Base-by-base conservation (phyloP, 1,140 invertebrate species). In the Papilio aristodemus region DNA sequence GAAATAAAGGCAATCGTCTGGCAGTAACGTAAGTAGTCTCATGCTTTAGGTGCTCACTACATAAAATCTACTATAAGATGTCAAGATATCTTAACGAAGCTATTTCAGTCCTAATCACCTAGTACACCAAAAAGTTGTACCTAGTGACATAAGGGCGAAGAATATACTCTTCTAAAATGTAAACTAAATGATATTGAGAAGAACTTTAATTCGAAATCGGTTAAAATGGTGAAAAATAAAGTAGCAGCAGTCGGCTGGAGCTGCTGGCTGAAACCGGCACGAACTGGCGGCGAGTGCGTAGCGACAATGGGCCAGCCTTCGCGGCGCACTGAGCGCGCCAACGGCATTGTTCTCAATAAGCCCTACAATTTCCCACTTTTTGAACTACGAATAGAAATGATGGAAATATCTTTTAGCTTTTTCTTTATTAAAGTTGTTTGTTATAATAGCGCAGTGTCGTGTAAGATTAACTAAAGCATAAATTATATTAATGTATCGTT, bases 291-390 rank as follows among this genome's bases (percentile, higher is more conserved):
- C 9, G 19, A 46, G 1, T 14, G 17, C 13, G 41, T 7, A 14
- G 39, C 27, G 43, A 66, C 63, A 66, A 66, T 50, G 63, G 7
- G 19, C 22, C 13, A 19, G 8, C 6, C 13, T 63, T 41, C 10
- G 19, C 37, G 36, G 36, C 60, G 60, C 19, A 17, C 10, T 32
- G 41, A 64, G 25, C 13, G 3, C 17, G 14, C n/a, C 32, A 32
- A 41, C 63, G 25, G 22, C 41, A 66, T 66, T 66, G 63, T 66
- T 66, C 36, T 46, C 50, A 66, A 46, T 50, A 66, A 66, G 63
- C 22, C 22, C 5, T 64, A 32, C 25, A 46, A 43, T 64, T 64
- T 46, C 17, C 43, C 8, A 19, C 43, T 54, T 54, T 54, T 25
- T 22, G 1, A 11, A 22, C 19, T 11, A 4, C 19, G 19, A 54